Conservation (phyloP, 2,888 invertebrate genomes). For the Dynastes grantii region DNA sequence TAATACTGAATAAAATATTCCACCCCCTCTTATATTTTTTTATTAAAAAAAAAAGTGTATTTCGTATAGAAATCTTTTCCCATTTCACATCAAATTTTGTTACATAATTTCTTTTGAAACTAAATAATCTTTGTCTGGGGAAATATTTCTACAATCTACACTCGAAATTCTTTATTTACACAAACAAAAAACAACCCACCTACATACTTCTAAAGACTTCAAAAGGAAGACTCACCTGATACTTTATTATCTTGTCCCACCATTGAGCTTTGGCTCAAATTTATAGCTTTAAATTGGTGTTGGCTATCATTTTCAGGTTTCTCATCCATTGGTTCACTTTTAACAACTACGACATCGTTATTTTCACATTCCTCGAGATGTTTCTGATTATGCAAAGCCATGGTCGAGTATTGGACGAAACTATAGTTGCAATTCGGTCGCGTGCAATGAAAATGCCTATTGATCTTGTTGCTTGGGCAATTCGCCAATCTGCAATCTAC, state of each 20-base stretch:
- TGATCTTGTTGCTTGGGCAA: conserved; percentile 81
- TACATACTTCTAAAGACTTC: conserved; percentile 18
- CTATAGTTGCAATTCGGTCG: conserved; percentile 81
- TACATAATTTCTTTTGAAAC: too few relatives aligned
- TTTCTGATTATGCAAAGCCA: conserved; percentile 82
- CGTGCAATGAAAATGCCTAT: conserved; percentile 85
- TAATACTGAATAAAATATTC: too few relatives aligned
- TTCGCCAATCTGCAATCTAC: conserved; percentile 80
- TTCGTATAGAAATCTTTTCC: too few relatives aligned
- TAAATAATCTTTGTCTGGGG: too few relatives aligned
- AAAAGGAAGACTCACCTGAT: conserved; percentile 64
- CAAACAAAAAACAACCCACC: neutral
- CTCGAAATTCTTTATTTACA: neutral
- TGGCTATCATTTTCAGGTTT: conserved; percentile 50
- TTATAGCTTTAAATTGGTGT: conserved; percentile 64
- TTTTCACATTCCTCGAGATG: conserved; percentile 70
- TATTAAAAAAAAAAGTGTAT: too few relatives aligned
- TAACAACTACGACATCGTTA: conserved; percentile 57
- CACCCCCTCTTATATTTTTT: too few relatives aligned
- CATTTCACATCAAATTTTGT: too few relatives aligned
- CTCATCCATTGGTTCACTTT: conserved; percentile 62
- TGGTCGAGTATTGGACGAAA: conserved; percentile 82
- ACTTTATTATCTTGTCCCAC: conserved; percentile 63
- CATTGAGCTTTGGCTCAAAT: conserved; percentile 63
- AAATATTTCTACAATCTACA: neutral